Evolutionary conservation across 23 tunicate species (phyloP).

Genomic region (Diplosoma virens): DNA sequence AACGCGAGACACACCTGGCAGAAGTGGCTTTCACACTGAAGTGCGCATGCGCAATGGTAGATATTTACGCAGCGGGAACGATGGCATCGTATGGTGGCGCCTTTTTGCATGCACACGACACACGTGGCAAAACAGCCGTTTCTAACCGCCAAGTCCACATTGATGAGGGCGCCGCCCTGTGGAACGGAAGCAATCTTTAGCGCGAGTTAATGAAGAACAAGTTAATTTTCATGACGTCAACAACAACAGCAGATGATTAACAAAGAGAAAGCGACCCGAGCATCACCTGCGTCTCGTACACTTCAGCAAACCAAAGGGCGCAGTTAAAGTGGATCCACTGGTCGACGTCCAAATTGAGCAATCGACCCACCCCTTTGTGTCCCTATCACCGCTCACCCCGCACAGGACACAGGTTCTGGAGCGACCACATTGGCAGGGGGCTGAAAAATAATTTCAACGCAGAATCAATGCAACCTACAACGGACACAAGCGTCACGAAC

Average conservation of each 20-base stretch:
- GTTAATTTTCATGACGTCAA: too few relatives aligned
- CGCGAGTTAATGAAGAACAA: too few relatives aligned
- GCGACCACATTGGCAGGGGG: slow-evolving; percentile 45
- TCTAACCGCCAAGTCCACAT: slow-evolving; percentile 81
- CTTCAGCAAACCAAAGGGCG: slow-evolving; percentile 94
- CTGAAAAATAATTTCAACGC: too few relatives aligned
- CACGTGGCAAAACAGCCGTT: slow-evolving; percentile 57
- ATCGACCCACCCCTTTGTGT: slow-evolving; percentile 74
- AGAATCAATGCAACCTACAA: too few relatives aligned
- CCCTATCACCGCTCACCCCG: slow-evolving; percentile 73
- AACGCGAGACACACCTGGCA: too few relatives aligned
- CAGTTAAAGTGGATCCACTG: slow-evolving; percentile 98
- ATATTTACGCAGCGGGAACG: slow-evolving; percentile 70
- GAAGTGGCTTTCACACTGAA: slow-evolving; percentile 67
- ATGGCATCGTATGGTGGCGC: slow-evolving; percentile 88
- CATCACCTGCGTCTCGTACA: slow-evolving; percentile 89
- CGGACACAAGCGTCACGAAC: too few relatives aligned
- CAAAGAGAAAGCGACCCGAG: too few relatives aligned
- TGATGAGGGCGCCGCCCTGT: slow-evolving; percentile 94
- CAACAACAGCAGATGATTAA: too few relatives aligned
- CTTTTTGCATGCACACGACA: slow-evolving; percentile 56
- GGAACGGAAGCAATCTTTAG: too few relatives aligned
- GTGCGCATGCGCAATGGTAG: slow-evolving; percentile 95
- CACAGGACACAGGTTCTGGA: slow-evolving; percentile 78
- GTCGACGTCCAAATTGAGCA: slow-evolving; percentile 89